Conservation (phyloP, 2,888 invertebrate species). For the Bibio marci region DNA sequence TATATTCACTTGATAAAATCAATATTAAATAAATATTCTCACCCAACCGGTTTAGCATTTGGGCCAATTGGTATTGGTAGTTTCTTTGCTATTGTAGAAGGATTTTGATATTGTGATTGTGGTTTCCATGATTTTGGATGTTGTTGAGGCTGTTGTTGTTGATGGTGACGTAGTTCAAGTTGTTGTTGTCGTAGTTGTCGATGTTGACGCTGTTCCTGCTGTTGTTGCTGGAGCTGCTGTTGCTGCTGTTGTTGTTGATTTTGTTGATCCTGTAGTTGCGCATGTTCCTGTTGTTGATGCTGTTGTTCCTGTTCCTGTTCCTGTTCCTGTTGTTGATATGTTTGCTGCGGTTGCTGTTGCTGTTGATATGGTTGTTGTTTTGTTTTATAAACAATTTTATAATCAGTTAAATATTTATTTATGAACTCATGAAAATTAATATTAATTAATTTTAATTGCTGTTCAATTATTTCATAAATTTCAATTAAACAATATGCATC, state of each 20-base stretch:
- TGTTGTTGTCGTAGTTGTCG: not conserved
- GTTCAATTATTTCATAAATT: conserved; percentile 47
- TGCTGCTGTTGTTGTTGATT: conserved; percentile 11
- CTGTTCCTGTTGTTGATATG: too few relatives aligned
- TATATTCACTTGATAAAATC: too few relatives aligned
- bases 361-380: conserved; percentile 3
- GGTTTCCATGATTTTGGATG: not conserved
- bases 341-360: conserved; percentile 11
- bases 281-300: conserved; percentile 9
- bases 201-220: conserved; percentile 2
- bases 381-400: conserved; percentile 10
- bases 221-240: conserved; percentile 10
- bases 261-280: conserved; percentile 12
- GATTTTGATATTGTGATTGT: not conserved
- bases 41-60: not conserved
- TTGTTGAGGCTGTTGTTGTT: too few relatives aligned
- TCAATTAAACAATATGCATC: conserved; percentile 78
- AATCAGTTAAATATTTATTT: conserved; percentile 10
- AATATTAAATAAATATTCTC: too few relatives aligned
- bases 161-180: not conserved
- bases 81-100: not conserved
- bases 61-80: not conserved
- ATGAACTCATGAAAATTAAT: conserved; percentile 33
- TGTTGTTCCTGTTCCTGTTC: too few relatives aligned
- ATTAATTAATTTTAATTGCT: conserved; percentile 13